A percentile compares a stretch with the other conserved stretches of the same genome.
Conservation (phyloP, 2,113 vertebrate genomes). For the Uropsilus gracilis region DNA sequence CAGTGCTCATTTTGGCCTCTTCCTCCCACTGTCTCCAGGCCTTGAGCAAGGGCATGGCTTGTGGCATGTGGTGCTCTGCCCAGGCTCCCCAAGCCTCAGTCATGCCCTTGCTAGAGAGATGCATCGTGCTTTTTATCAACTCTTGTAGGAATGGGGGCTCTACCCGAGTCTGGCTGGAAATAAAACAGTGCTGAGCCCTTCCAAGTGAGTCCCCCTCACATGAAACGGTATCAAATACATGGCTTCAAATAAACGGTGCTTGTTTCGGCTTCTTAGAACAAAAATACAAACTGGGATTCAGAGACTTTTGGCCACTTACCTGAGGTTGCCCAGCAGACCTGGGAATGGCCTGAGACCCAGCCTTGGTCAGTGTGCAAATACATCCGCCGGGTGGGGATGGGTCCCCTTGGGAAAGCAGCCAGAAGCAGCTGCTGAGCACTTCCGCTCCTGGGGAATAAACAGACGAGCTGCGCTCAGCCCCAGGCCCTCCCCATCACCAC, state of each 20-base stretch:
- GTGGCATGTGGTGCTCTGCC: background rate
- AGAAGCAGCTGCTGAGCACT: rapidly evolving
- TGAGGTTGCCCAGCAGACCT: background rate
- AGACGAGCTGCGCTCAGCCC: background rate
- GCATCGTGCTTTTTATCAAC: background rate
- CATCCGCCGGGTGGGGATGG: rapidly evolving
- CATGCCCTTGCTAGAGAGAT: background rate
- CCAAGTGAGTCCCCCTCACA: background rate
- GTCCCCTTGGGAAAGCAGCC: rapidly evolving
- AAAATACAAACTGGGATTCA: background rate
- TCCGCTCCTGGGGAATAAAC: background rate
- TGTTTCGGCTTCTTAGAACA: too few species aligned
- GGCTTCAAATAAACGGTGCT: background rate
- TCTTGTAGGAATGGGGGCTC: background rate
- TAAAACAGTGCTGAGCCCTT: background rate
- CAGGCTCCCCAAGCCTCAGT: background rate
- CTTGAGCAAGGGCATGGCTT: background rate
- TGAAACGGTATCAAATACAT: background rate
- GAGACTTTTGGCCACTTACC: background rate
- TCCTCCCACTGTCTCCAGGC: too few species aligned
- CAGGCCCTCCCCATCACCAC: constrained; percentile 59
- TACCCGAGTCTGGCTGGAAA: background rate
- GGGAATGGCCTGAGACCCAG: background rate
- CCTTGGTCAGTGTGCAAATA: background rate
- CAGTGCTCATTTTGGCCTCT: too few species aligned